Evolutionary conservation across 2,113 vertebrate species (phyloP).

Genomic region (Lutjanus erythropterus): DNA sequence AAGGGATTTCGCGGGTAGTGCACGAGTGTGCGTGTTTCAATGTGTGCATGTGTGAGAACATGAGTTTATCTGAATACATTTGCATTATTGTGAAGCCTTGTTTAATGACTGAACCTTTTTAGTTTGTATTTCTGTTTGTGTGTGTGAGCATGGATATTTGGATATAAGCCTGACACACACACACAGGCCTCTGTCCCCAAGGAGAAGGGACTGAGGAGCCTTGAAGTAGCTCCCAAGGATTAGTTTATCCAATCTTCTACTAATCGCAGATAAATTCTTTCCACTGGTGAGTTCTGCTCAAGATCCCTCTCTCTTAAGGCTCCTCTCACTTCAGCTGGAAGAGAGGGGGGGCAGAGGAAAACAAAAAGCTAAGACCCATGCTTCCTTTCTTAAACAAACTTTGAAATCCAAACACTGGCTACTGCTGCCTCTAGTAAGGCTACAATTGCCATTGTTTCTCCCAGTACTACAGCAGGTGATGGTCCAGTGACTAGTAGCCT

Average conservation of each 20-base stretch:
- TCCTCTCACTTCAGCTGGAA: conserved; percentile 50
- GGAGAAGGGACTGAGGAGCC: conserved; percentile 85
- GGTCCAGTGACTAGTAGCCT: conserved; percentile 66
- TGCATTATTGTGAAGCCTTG: conserved; percentile 44
- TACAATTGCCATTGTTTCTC: conserved; percentile 50
- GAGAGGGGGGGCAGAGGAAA: neutral
- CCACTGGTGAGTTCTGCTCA: conserved; percentile 84
- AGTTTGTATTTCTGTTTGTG: conserved; percentile 34
- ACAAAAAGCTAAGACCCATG: neutral
- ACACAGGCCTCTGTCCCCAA: conserved; percentile 66
- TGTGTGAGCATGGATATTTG: conserved; percentile 20
- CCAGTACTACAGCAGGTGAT: conserved; percentile 54
- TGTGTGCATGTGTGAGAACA: conserved; percentile 49
- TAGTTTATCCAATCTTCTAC: conserved; percentile 91
- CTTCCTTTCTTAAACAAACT: conserved; percentile 49
- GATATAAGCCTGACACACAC: conserved; percentile 44
- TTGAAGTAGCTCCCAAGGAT: conserved; percentile 89
- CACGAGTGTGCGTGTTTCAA: conserved; percentile 47
- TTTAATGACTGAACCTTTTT: conserved; percentile 53
- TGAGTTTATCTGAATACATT: conserved; percentile 64
- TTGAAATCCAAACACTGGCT: conserved; percentile 47
- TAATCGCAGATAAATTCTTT: conserved; percentile 93
- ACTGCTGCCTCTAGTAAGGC: conserved; percentile 29
- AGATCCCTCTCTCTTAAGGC: conserved; percentile 53
- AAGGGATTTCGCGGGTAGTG: conserved; percentile 61